These are phyloP conservation scores for Allolobophora icterica DNA, from an alignment of 2,888 invertebrate genomes.

Conservation along the genomic window DNA sequence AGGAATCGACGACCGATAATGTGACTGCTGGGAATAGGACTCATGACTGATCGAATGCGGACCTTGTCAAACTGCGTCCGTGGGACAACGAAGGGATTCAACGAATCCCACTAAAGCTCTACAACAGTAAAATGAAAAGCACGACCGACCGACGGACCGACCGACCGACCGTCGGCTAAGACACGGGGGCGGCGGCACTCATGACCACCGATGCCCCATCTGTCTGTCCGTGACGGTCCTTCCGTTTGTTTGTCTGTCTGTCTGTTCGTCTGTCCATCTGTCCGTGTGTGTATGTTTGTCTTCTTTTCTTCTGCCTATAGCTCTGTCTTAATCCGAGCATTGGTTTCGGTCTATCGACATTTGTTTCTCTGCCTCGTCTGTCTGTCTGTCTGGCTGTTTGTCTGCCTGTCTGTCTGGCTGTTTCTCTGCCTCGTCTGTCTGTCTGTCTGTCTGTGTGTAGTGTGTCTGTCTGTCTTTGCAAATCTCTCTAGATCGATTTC, in stretches of 20 bases:
- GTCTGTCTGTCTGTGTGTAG: neutral
- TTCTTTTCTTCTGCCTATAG: neutral
- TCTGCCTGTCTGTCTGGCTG: neutral
- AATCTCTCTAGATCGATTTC: neutral
- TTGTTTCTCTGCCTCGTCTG: neutral
- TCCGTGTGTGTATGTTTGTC: neutral
- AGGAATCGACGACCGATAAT: neutral
- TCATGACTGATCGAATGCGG: neutral
- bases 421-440: neutral
- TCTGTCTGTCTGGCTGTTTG: neutral
- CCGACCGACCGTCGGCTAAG: neutral
- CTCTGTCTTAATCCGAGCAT: neutral
- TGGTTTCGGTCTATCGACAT: neutral
- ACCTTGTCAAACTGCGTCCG: neutral
- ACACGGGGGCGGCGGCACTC: neutral
- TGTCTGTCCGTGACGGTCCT: neutral
- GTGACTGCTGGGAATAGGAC: neutral
- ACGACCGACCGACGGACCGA: neutral
- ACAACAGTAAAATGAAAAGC: neutral
- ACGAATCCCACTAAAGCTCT: neutral
- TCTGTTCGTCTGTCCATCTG: neutral
- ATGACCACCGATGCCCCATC: neutral
- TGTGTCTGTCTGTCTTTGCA: neutral
- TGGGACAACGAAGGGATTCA: conserved; percentile 10
- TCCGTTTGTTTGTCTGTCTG: neutral